These are phyloP conservation scores for Aurelia coerulea DNA, from an alignment of 30 jellyfish, hydroid and myxozoan species.

Conservation along the genomic window DNA sequence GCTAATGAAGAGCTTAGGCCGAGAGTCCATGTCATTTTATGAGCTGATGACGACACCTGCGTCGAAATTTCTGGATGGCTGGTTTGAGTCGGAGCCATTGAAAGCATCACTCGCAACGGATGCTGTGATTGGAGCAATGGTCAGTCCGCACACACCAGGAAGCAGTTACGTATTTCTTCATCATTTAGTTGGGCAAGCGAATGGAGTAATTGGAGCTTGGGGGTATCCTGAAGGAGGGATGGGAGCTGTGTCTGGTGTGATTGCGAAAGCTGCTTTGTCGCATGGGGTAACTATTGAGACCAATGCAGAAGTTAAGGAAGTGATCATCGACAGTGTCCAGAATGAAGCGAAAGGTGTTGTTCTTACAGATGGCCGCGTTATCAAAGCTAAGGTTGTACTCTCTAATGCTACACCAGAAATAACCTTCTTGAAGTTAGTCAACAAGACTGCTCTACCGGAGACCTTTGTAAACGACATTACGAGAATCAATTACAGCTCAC, in stretches of 20 bases:
- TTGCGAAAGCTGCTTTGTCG: constrained; percentile 51
- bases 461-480: constrained; percentile 22
- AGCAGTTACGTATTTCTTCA: constrained; percentile 63
- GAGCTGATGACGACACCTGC: constrained; percentile 69
- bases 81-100: constrained; percentile 66
- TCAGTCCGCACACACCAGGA: constrained; percentile 70
- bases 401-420: constrained; percentile 69
- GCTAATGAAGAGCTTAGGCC: constrained; percentile 47
- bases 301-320: constrained; percentile 45
- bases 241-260: constrained; percentile 67
- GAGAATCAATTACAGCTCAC: constrained; percentile 35
- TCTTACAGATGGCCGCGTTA: constrained; percentile 41
- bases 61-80: constrained; percentile 49
- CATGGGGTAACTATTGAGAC: constrained; percentile 55
- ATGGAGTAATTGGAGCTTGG: constrained; percentile 70
- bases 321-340: constrained; percentile 2
- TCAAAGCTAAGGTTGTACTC: constrained; percentile 22
- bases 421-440: constrained; percentile 43
- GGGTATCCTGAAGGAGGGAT: constrained; percentile 73
- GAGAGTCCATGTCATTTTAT: constrained; percentile 33
- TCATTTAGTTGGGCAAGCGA: constrained; percentile 61
- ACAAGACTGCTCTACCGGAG: constrained; percentile 32
- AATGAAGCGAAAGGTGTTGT: constrained; percentile 41
- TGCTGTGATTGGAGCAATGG: constrained; percentile 67
- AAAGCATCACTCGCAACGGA: constrained; percentile 58